These are phyloP conservation scores for Calyptommatus sinebrachiatus DNA, from an alignment of 2,113 vertebrate genomes.

Conservation along the genomic window DNA sequence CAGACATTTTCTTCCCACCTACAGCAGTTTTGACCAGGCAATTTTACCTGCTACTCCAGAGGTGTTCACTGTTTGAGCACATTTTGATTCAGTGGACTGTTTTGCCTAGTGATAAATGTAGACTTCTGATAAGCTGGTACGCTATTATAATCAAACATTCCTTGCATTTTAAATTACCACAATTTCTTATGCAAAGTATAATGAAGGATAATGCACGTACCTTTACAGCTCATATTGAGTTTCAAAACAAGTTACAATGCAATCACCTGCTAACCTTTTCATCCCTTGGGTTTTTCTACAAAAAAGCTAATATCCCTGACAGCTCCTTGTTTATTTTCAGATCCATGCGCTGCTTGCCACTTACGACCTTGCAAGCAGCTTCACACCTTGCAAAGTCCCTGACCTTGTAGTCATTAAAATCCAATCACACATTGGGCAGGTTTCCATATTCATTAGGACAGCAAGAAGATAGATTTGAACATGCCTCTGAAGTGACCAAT, in stretches of 20 bases:
- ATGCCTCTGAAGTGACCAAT: constrained; percentile 70
- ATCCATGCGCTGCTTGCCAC: constrained; percentile 57
- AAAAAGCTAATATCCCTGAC: constrained; percentile 65
- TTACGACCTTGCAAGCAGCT: constrained; percentile 66
- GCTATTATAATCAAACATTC: constrained; percentile 53
- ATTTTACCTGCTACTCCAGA: constrained; percentile 36
- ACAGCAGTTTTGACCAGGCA: constrained; percentile 1
- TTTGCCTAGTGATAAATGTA: constrained; percentile 39
- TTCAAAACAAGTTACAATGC: constrained; percentile 65
- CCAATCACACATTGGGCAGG: constrained; percentile 66
- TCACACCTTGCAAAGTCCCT: constrained; percentile 63
- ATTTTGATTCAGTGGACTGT: constrained; percentile 33
- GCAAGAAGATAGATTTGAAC: constrained; percentile 72
- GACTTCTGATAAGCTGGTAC: constrained; percentile 47
- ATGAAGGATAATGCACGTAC: constrained; percentile 53
- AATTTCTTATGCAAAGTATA: constrained; percentile 52
- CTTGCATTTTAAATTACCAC: constrained; percentile 49
- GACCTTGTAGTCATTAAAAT: constrained; percentile 73
- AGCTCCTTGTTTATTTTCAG: constrained; percentile 67
- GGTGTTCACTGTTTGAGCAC: background rate
- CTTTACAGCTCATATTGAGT: constrained; percentile 60
- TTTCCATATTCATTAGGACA: constrained; percentile 73
- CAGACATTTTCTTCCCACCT: background rate
- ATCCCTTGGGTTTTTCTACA: constrained; percentile 64
- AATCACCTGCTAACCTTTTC: constrained; percentile 65